Evolutionary conservation across 2,888 invertebrate species (phyloP), one percentile per base, ranked within the genome.

Genomic region (Sarcophaga caerulescens): DNA sequence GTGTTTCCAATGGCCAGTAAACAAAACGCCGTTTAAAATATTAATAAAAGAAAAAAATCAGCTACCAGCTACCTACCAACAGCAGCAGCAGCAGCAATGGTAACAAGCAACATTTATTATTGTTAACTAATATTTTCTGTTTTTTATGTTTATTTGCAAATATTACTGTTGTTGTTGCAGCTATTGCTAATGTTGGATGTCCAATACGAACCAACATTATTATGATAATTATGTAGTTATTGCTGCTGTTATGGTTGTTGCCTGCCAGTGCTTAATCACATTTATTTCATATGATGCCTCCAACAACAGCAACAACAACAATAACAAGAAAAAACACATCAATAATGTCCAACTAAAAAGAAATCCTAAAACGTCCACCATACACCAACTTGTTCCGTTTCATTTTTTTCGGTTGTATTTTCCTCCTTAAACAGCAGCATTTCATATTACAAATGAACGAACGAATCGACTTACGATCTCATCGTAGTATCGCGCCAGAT

Each of bases 101-200:
- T 69, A 79, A 65, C 74, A 75, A 70, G 76, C 81, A 81, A 84
- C 80, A 81, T 74, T 84, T 81, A 68, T 81, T 75, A 81, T 80
- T n/a, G 60, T 78, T 86, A 66, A 70, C 75, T 86, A 84, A 75
- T 81, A 78, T 74, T 62, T 68, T 77, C 77, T 69, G 76, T 82
- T 84, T 65, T 78, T 71, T 78, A 70, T 70, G 59, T 66, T 60
- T 74, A 35, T 35, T 35, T 78, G 81, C 35, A 35, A 35, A 35
- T 35, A 35, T 35, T 35, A 2, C 2, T 35, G 8, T 35, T 35
- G 35, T 35, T 35, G 8, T 35, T 35, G 35, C 35, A 68, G 69
- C 77, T 73, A 80, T 82, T 84, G 70, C 81, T 75, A 81, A 74
- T 70, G 62, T 60, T 74, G 47, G 47, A 57, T 78, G 81, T 71